phyloP scores from a whole-genome alignment of 2,888 invertebrate genomes.

The Brachypterus glaber region DNA sequence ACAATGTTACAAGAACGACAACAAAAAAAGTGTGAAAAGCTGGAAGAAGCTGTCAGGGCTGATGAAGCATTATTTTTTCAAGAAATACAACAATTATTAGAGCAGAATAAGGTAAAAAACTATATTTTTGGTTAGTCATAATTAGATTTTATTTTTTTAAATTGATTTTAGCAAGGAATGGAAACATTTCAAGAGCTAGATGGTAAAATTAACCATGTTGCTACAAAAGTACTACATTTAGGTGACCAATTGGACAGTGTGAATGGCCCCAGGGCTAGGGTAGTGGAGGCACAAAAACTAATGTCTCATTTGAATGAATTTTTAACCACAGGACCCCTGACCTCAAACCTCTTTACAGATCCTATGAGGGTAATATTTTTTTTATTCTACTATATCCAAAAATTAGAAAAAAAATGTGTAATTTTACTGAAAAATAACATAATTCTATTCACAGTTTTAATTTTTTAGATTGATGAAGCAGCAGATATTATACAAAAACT shows the following conservation, averaged over 20 bases:
- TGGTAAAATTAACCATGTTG: conserved; percentile 92
- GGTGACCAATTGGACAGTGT: conserved; percentile 97
- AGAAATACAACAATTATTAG: conserved; percentile 72
- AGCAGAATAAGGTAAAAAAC: conserved; percentile 63
- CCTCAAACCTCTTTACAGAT: conserved; percentile 80
- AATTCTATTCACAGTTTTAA: background rate
- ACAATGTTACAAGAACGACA: conserved; percentile 74
- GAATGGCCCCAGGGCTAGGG: conserved; percentile 86
- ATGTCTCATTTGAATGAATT: conserved; percentile 91
- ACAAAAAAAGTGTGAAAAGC: conserved; percentile 72
- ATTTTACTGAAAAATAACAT: conserved; percentile 1
- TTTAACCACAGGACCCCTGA: conserved; percentile 72
- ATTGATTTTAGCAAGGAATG: conserved; percentile 55
- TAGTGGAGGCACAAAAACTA: conserved; percentile 88
- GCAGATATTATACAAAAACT: conserved; percentile 97
- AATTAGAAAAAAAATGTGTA: too few relatives aligned
- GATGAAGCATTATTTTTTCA: conserved; percentile 78
- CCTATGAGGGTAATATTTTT: conserved; percentile 38
- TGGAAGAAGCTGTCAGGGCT: conserved; percentile 73
- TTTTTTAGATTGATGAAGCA: conserved; percentile 74
- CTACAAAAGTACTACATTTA: conserved; percentile 95
- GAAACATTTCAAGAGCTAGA: conserved; percentile 87
- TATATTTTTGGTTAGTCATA: background rate
- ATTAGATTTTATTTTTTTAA: conserved; percentile 2
- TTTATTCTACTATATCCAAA: conserved; percentile 2